Conservation (phyloP, 1,140 invertebrate genomes). For the Caenorhabditis briggsae region DNA sequence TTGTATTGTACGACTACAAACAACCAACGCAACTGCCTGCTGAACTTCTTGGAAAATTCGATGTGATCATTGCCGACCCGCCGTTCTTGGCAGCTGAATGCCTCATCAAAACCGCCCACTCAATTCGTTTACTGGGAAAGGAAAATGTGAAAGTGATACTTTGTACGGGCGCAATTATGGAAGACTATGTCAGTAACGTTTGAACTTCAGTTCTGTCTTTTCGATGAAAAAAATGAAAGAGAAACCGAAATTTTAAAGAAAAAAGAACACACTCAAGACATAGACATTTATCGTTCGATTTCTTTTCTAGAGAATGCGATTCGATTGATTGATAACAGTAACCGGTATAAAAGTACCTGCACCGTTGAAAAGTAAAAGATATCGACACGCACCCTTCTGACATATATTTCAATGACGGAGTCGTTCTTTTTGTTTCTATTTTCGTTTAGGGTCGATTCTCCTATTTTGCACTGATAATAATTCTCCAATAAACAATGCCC, state of each 20-base stretch:
- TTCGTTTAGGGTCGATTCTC: no score
- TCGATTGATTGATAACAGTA: no score
- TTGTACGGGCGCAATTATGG: conserved; percentile 88
- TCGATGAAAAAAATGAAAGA: neutral
- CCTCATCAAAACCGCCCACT: conserved; percentile 86
- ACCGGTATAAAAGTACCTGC: no score
- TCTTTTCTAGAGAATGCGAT: no score
- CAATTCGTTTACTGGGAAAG: conserved; percentile 85
- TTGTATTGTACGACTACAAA: conserved; percentile 91
- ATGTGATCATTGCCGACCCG: conserved; percentile 91
- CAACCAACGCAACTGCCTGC: conserved; percentile 83
- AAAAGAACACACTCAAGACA: neutral
- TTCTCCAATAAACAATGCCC: no score
- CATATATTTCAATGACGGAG: no score
- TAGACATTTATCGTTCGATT: no score
- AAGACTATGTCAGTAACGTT: conserved; percentile 79
- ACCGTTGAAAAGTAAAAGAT: no score
- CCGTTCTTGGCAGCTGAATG: conserved; percentile 94
- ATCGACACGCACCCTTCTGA: no score
- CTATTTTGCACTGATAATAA: no score
- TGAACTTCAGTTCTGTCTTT: neutral
- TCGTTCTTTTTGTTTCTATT: no score
- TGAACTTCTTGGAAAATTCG: conserved; percentile 80
- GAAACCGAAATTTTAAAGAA: neutral
- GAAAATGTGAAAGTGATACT: conserved; percentile 84